Percentiles rank a stretch among this genome's conserved stretches.
These are phyloP conservation scores for Sinotaia quadrata DNA, from an alignment of 2,888 invertebrate genomes.

Conservation along the genomic window DNA sequence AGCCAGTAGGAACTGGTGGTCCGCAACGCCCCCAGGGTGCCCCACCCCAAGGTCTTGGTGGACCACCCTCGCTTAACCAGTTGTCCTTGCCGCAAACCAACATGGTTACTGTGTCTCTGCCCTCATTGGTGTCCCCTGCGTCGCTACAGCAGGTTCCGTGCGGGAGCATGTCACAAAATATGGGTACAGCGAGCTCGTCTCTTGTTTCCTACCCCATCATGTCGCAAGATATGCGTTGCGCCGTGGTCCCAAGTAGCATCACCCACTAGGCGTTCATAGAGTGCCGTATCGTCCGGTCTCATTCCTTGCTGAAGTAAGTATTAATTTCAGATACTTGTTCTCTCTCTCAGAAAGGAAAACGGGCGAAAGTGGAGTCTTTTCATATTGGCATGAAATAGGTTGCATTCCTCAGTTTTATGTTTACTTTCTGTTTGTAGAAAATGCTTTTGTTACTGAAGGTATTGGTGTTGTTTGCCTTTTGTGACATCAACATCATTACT, in stretches of 20 bases:
- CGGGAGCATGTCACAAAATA: slow-evolving; percentile 55
- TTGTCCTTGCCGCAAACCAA: slow-evolving; percentile 59
- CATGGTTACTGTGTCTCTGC: slow-evolving; percentile 44
- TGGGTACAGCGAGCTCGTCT: slow-evolving; percentile 49
- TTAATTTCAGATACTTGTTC: too few relatives aligned
- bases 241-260: slow-evolving; percentile 57
- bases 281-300: neutral
- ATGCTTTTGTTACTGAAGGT: too few relatives aligned
- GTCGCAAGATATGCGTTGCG: slow-evolving; percentile 63
- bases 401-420: too few relatives aligned
- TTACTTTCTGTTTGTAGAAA: too few relatives aligned
- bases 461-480: too few relatives aligned
- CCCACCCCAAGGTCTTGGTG: slow-evolving; percentile 35
- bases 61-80: slow-evolving; percentile 43
- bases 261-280: slow-evolving; percentile 42
- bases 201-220: slow-evolving; percentile 66
- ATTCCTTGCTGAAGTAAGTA: neutral
- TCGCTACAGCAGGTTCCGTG: slow-evolving; percentile 46
- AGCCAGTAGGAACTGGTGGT: slow-evolving; percentile 23
- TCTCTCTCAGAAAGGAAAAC: too few relatives aligned
- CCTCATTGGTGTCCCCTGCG: slow-evolving; percentile 37
- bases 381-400: too few relatives aligned
- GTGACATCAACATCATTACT: too few relatives aligned
- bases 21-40: slow-evolving; percentile 22
- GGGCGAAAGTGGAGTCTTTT: too few relatives aligned